Conservation (phyloP, 2,888 invertebrate genomes). For the Diloba caeruleocephala region DNA sequence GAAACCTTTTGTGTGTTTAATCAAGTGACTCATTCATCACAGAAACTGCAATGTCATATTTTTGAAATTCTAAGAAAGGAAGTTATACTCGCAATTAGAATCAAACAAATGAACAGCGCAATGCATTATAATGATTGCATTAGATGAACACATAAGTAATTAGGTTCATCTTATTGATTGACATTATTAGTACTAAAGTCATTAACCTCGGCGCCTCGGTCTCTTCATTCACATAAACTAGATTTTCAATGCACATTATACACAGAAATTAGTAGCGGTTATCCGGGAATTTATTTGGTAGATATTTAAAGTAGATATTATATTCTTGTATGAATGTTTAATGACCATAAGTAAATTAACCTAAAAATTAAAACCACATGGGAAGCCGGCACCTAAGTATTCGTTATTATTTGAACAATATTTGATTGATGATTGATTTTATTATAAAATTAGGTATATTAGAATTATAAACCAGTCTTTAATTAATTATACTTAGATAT, state of each 20-base stretch:
- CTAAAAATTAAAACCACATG: too few relatives aligned
- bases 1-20: too few relatives aligned
- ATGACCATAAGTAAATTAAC: conserved; percentile 37
- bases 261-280: conserved; percentile 18
- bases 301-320: conserved; percentile 1
- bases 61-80: background rate
- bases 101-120: conserved; percentile 1
- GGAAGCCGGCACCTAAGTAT: too few relatives aligned
- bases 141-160: too few relatives aligned
- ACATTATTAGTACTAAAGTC: conserved; percentile 12
- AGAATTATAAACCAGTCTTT: too few relatives aligned
- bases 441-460: too few relatives aligned
- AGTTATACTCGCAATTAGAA: background rate
- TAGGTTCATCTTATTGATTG: background rate
- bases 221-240: conserved; percentile 5
- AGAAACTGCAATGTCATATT: conserved; percentile 31
- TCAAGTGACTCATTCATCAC: conserved; percentile 28
- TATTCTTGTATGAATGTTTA: too few relatives aligned
- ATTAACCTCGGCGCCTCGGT: conserved; percentile 32
- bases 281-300: background rate
- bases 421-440: too few relatives aligned
- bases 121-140: background rate
- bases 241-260: background rate
- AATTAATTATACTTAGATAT: too few relatives aligned
- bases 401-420: too few relatives aligned